Evolutionary conservation across 2,888 invertebrate genomes (phyloP).

Genomic region (Allolobophora icterica): DNA sequence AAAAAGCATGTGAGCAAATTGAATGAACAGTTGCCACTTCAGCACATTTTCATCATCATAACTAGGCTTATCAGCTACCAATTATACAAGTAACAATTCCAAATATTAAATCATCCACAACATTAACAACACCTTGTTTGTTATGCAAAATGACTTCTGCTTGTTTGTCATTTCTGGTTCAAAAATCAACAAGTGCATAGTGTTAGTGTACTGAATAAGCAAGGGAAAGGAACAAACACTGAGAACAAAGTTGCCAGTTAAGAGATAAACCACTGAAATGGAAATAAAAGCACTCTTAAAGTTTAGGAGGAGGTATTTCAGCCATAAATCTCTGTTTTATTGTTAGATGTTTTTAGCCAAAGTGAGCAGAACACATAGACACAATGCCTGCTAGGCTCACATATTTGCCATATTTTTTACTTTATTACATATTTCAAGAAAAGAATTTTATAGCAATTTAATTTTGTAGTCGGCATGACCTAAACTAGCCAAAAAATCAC

Average conservation of each 20-base stretch:
- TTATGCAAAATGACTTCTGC: not conserved
- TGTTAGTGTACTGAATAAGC: not conserved
- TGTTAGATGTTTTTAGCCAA: not conserved
- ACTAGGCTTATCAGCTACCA: not conserved
- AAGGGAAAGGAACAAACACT: not conserved
- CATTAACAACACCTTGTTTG: not conserved
- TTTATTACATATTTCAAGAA: not conserved
- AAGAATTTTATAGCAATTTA: not conserved
- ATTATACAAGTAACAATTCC: not conserved
- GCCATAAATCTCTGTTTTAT: not conserved
- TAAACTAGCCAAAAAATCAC: not conserved
- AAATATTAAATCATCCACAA: not conserved
- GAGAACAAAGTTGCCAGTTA: not conserved
- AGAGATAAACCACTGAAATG: too few relatives aligned
- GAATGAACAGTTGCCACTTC: not conserved
- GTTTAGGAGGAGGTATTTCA: not conserved
- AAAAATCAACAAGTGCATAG: not conserved
- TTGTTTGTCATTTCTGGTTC: too few relatives aligned
- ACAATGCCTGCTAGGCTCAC: not conserved
- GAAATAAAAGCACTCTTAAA: too few relatives aligned
- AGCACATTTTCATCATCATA: not conserved
- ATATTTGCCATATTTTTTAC: not conserved
- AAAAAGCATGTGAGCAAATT: not conserved
- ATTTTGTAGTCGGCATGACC: constrained; percentile 6
- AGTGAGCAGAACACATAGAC: not conserved